Percentiles rank a stretch among this genome's conserved stretches.
Conservation (phyloP, 2,113 vertebrate species). For the Cacatua alba region DNA sequence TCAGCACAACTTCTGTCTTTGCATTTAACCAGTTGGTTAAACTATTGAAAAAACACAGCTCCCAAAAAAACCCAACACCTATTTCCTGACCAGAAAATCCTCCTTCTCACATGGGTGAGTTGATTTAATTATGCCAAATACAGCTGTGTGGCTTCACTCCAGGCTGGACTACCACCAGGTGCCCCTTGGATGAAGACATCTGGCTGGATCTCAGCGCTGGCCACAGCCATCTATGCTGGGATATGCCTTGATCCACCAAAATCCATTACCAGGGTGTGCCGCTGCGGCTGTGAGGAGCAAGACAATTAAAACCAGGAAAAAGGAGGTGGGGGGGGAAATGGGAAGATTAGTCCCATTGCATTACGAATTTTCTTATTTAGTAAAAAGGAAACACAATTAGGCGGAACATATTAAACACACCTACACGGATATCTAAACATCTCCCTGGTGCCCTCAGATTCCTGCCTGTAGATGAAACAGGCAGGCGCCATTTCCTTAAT, state of each 20-base stretch:
- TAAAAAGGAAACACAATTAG: slow-evolving; percentile 76
- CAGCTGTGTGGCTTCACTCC: not conserved
- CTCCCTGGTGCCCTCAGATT: slow-evolving; percentile 32
- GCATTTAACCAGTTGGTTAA: not conserved
- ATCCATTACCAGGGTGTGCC: not conserved
- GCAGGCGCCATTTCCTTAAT: slow-evolving; percentile 61
- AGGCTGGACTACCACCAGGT: not conserved
- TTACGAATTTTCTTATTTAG: slow-evolving; percentile 65
- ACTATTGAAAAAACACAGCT: not conserved
- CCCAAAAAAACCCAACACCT: not conserved
- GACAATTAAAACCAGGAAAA: slow-evolving; percentile 69
- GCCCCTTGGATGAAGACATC: not conserved
- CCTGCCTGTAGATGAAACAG: slow-evolving; percentile 7
- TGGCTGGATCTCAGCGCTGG: not conserved
- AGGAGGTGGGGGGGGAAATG: not conserved
- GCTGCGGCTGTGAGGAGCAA: not conserved
- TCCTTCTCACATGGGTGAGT: not conserved
- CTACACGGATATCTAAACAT: slow-evolving; percentile 64
- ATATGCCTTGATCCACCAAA: not conserved
- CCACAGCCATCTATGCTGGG: not conserved
- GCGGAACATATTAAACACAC: slow-evolving; percentile 75
- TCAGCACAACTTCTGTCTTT: not conserved
- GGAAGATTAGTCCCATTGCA: slow-evolving; percentile 55
- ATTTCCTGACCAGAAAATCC: not conserved
- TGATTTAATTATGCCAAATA: not conserved